Conservation (phyloP, 2,888 invertebrate species). For the Tenthredo scrophulariae region DNA sequence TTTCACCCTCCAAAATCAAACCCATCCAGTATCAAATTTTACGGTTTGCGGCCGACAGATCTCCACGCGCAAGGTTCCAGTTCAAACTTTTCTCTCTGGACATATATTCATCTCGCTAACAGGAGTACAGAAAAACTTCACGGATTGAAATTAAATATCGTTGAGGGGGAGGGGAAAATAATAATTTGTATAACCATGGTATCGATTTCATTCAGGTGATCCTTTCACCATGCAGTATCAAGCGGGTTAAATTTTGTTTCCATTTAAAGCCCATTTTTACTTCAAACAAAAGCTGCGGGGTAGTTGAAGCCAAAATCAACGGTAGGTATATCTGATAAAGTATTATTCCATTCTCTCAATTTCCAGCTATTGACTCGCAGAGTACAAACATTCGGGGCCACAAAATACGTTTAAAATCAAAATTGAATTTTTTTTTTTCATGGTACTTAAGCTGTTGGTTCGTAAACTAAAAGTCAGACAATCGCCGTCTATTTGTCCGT, state of each 20-base stretch:
- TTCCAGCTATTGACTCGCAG: background rate
- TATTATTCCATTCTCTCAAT: slow-evolving; percentile 1
- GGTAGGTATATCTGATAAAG: background rate
- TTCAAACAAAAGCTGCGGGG: background rate
- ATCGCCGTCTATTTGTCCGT: slow-evolving; percentile 6
- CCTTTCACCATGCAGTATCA: background rate
- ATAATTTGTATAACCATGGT: background rate
- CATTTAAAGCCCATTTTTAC: background rate
- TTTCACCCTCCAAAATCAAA: slow-evolving; percentile 12
- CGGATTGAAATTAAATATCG: background rate
- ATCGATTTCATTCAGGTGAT: background rate
- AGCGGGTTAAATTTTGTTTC: background rate
- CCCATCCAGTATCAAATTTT: background rate
- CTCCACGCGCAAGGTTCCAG: background rate
- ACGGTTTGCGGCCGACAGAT: background rate
- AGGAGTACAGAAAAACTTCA: background rate
- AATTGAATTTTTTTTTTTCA: background rate
- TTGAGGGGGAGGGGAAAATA: background rate
- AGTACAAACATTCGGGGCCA: background rate
- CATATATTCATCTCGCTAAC: background rate
- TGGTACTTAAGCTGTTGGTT: slow-evolving; percentile 30
- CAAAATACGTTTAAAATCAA: background rate
- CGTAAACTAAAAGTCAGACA: slow-evolving; percentile 36
- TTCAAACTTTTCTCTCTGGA: background rate
- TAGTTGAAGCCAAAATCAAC: background rate